Percentiles rank a stretch among this genome's conserved stretches.
Conservation (phyloP, 2,797 vertebrate species). For the Arnoldichthys spilopterus region DNA sequence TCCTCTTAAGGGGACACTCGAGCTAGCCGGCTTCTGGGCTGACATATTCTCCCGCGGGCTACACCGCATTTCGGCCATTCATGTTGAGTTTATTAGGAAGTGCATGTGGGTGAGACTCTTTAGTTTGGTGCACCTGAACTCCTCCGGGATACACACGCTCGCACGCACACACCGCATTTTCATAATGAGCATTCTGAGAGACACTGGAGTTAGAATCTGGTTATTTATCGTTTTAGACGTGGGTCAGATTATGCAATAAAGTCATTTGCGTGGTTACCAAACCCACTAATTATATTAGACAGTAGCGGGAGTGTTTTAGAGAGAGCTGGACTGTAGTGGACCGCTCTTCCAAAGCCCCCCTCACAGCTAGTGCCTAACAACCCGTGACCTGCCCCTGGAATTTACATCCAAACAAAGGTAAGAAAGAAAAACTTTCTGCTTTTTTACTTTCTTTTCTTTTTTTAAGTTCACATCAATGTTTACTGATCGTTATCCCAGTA, state of each 20-base stretch:
- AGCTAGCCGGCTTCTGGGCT: not conserved
- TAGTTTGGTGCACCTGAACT: no score
- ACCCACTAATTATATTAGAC: not conserved
- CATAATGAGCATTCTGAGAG: not conserved
- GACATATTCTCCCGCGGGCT: not conserved
- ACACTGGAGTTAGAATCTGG: not conserved
- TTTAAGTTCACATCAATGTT: not conserved
- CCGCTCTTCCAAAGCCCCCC: not conserved
- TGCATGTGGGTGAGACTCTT: not conserved
- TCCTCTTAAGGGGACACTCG: constrained; percentile 5
- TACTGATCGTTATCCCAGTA: no score
- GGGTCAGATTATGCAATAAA: not conserved
- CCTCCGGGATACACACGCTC: no score
- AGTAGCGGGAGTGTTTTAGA: not conserved
- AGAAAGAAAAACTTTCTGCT: not conserved
- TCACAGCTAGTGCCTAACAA: not conserved
- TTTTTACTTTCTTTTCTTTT: not conserved
- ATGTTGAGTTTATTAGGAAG: not conserved
- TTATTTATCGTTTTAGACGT: not conserved
- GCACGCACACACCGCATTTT: no score
- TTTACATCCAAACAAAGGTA: constrained; percentile 16
- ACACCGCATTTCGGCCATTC: not conserved
- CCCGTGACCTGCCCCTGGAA: constrained; percentile 6
- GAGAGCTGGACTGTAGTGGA: not conserved
- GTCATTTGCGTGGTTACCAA: not conserved